phyloP scores from a whole-genome alignment of 2,888 invertebrate genomes.

The Eurytoma californica region DNA sequence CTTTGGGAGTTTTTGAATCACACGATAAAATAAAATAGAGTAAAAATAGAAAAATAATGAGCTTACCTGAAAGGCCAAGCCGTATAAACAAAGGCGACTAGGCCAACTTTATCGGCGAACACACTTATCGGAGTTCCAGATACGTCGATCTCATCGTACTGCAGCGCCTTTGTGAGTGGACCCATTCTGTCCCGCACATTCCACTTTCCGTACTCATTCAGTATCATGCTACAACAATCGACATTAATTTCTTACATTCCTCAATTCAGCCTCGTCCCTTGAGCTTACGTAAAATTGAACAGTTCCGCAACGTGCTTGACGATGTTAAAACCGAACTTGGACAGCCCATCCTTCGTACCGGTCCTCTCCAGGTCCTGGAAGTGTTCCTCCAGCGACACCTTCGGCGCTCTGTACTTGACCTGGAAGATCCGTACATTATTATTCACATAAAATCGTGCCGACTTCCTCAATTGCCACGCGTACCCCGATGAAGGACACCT shows the following conservation, averaged over 20 bases:
- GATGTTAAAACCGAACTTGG: conserved; percentile 51
- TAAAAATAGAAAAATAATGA: no score
- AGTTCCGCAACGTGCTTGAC: conserved; percentile 54
- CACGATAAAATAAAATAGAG: no score
- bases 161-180: conserved; percentile 10
- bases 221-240: neutral
- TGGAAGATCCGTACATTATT: neutral
- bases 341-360: conserved; percentile 10
- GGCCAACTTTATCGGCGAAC: neutral
- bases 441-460: neutral
- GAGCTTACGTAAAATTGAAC: conserved; percentile 59
- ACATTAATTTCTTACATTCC: neutral
- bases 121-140: conserved; percentile 14
- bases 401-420: conserved; percentile 22
- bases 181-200: conserved; percentile 8
- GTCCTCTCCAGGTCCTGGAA: conserved; percentile 32
- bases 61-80: conserved; percentile 51
- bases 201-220: neutral
- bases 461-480: neutral
- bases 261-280: neutral
- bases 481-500: conserved; percentile 30
- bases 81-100: conserved; percentile 10
- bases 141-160: conserved; percentile 26
- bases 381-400: conserved; percentile 27
- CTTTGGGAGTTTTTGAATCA: no score